Conservation (phyloP, 1,140 invertebrate species). For the Lerema accius region DNA sequence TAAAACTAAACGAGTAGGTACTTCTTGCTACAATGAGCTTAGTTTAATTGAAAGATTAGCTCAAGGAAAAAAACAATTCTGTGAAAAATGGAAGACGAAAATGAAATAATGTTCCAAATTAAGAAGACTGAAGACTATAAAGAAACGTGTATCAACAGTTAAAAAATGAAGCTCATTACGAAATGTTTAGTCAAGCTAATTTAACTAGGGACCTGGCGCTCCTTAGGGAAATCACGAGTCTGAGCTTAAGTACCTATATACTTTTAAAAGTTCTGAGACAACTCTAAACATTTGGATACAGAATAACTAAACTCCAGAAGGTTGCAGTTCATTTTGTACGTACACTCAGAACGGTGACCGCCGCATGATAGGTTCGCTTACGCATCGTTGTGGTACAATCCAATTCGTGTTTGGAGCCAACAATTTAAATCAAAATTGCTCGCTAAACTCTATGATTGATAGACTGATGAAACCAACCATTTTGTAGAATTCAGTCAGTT, state of each 20-base stretch:
- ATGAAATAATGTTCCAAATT: conserved; percentile 18
- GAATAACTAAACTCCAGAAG: background rate
- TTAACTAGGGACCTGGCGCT: conserved; percentile 22
- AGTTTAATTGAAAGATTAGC: too few species aligned
- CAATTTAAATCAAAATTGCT: too few species aligned
- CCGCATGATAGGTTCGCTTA: background rate
- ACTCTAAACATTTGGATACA: conserved; percentile 18
- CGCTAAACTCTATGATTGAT: too few species aligned
- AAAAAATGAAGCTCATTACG: conserved; percentile 34
- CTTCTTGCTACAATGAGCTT: too few species aligned
- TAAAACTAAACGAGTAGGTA: too few species aligned
- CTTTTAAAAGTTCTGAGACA: conserved; percentile 31
- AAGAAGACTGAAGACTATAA: conserved; percentile 4
- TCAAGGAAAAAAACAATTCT: background rate
- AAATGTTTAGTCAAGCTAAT: conserved; percentile 33
- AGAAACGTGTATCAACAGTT: conserved; percentile 20
- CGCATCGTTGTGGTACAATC: too few species aligned
- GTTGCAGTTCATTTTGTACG: background rate
- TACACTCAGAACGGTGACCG: background rate
- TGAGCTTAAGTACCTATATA: conserved; percentile 28
- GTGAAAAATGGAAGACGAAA: background rate
- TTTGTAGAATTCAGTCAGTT: too few species aligned
- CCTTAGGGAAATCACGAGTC: conserved; percentile 23
- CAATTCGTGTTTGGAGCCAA: too few species aligned
- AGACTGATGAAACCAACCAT: too few species aligned